Conservation (phyloP, 2,888 invertebrate genomes). For the Eupithecia insigniata region DNA sequence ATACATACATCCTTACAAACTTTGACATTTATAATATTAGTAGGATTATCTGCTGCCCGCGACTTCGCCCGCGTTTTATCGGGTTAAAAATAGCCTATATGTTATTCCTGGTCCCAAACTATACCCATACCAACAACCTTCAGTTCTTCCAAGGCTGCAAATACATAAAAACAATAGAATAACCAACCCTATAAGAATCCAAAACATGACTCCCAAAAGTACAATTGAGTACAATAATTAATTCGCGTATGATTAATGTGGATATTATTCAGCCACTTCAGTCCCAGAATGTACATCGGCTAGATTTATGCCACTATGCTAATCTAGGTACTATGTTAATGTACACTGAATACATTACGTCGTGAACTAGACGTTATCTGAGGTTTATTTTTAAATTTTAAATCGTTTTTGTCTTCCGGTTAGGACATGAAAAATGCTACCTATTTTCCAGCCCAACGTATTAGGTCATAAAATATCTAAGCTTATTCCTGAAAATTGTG, state of each 20-base stretch:
- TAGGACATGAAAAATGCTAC: not conserved
- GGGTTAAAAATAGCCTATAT: no score
- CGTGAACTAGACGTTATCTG: slow-evolving; percentile 46
- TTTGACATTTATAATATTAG: no score
- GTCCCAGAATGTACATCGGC: slow-evolving; percentile 49
- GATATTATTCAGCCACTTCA: slow-evolving; percentile 68
- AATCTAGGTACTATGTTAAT: slow-evolving; percentile 38
- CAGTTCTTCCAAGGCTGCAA: no score
- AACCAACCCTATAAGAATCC: not conserved
- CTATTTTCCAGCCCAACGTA: not conserved
- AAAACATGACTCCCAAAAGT: slow-evolving; percentile 36
- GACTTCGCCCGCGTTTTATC: no score
- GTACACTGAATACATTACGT: slow-evolving; percentile 54
- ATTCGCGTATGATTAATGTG: slow-evolving; percentile 77
- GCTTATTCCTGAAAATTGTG: no score
- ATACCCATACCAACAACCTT: no score
- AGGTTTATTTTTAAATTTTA: slow-evolving; percentile 53
- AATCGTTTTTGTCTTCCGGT: slow-evolving; percentile 31
- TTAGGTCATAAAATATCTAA: no score
- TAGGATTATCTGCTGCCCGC: no score
- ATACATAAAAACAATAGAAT: not conserved
- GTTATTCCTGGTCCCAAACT: no score
- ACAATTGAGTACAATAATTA: slow-evolving; percentile 70
- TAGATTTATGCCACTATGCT: slow-evolving; percentile 62
- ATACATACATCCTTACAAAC: no score